Percentiles rank a stretch among this genome's conserved stretches.
These are phyloP conservation scores for Masticophis lateralis DNA, from an alignment of 2,797 vertebrate species.

Conservation along the genomic window DNA sequence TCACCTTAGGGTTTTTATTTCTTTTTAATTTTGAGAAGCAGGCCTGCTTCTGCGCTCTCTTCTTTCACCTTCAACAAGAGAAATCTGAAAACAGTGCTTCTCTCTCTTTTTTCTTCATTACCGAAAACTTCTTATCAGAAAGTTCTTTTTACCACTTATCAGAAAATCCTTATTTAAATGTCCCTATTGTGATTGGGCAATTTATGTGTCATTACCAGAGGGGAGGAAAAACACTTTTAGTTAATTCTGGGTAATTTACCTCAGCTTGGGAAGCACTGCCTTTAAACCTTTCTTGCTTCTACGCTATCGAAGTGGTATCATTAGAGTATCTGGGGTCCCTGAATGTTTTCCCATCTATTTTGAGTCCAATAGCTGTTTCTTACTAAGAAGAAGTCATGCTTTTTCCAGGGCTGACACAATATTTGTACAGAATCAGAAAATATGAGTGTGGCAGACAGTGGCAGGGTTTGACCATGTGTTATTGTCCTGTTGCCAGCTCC, in stretches of 20 bases:
- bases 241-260: no score
- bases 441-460: neutral
- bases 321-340: neutral
- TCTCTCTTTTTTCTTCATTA: no score
- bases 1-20: neutral
- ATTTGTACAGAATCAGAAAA: neutral
- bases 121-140: no score
- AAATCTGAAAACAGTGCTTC: no score
- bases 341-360: neutral
- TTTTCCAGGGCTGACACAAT: neutral
- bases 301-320: neutral
- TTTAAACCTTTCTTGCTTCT: neutral
- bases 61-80: no score
- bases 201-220: no score
- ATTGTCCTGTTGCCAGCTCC: neutral
- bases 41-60: no score
- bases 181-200: no score
- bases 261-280: no score
- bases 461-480: neutral
- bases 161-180: no score
- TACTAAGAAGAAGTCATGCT: neutral
- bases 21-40: neutral
- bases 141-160: no score
- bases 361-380: neutral
- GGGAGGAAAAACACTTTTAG: no score